Conservation (phyloP, 2,888 invertebrate genomes). For the Andrena marginata region DNA sequence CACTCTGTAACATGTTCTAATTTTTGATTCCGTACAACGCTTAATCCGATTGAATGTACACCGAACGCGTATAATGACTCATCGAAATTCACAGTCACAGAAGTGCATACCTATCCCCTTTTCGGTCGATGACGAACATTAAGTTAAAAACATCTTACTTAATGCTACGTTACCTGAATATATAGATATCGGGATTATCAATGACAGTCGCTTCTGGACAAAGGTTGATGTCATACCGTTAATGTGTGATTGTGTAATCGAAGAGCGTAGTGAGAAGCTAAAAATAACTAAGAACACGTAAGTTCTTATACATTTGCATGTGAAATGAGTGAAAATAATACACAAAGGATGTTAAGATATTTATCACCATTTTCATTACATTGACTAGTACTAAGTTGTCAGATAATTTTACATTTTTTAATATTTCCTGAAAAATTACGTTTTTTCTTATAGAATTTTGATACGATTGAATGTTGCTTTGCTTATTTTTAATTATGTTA, state of each 20-base stretch:
- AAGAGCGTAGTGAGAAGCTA: conserved; percentile 5
- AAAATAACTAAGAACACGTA: conserved; percentile 7
- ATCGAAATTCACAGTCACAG: neutral
- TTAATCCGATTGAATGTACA: neutral
- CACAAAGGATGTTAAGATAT: neutral
- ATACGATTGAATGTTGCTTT: neutral
- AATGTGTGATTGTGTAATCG: conserved; percentile 7
- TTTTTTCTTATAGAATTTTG: neutral
- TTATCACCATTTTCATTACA: neutral
- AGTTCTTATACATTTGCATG: neutral
- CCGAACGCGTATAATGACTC: conserved; percentile 9
- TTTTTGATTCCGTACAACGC: neutral
- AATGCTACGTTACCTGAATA: neutral
- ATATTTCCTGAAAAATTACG: neutral
- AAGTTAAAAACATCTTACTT: conserved; percentile 11
- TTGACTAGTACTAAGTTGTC: too few relatives aligned
- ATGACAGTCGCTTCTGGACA: neutral
- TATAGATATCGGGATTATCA: neutral
- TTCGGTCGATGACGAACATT: conserved; percentile 28
- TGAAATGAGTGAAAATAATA: neutral
- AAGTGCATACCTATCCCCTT: neutral
- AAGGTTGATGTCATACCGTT: conserved; percentile 14
- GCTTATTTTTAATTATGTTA: neutral
- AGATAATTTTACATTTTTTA: neutral
- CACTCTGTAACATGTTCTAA: neutral